Evolutionary conservation across 2,888 invertebrate genomes (phyloP).

Genomic region (Apodemia zela): DNA sequence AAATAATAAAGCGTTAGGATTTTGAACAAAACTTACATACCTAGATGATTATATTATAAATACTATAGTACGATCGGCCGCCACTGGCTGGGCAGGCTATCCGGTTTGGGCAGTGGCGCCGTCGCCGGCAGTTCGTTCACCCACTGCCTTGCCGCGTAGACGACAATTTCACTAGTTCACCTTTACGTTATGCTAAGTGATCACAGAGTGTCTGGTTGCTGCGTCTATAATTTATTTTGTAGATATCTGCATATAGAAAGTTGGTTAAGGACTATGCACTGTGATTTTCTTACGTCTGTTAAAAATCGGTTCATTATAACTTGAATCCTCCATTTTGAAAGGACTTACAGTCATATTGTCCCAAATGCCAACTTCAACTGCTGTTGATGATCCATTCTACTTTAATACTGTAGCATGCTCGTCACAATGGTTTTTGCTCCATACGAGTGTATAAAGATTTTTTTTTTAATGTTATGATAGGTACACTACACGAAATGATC

Average conservation of each 20-base stretch:
- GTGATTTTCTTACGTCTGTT: background rate
- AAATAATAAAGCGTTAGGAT: background rate
- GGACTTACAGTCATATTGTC: no score
- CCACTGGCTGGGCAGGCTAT: conserved; percentile 59
- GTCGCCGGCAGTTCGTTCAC: conserved; percentile 66
- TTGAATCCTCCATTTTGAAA: no score
- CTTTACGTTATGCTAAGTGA: conserved; percentile 44
- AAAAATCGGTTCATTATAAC: no score
- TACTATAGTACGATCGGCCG: conserved; percentile 27
- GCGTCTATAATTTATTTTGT: background rate
- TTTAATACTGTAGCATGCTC: no score
- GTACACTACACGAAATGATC: no score
- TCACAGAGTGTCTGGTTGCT: conserved; percentile 12
- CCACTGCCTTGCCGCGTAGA: conserved; percentile 45
- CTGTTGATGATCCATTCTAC: no score
- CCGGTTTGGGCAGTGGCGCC: conserved; percentile 64
- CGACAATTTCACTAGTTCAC: conserved; percentile 40
- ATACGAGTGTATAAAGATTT: no score
- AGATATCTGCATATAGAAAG: background rate
- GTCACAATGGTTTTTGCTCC: no score
- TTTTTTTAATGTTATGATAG: no score
- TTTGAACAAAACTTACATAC: background rate
- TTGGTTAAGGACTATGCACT: background rate
- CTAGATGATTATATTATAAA: conserved; percentile 13
- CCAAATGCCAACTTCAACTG: no score